Conservation (phyloP, 2,797 vertebrate genomes). For the Rhyacichthys aspro region DNA sequence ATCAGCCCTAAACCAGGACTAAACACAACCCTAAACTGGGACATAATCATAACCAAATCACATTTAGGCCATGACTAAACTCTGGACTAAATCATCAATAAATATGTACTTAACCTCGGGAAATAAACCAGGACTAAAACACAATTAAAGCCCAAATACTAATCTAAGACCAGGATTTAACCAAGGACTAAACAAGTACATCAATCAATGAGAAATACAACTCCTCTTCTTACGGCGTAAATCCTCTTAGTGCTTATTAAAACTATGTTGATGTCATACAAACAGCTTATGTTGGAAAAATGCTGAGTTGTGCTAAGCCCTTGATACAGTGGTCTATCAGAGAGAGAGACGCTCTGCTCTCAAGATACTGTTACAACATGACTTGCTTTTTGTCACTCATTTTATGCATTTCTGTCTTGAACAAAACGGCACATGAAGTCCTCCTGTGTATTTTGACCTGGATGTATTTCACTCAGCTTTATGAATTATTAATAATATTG, state of each 20-base stretch:
- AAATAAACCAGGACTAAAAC: background rate
- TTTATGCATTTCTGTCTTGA: background rate
- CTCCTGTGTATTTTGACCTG: background rate
- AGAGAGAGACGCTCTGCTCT: background rate
- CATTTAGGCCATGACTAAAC: background rate
- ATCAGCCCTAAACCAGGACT: too few species aligned
- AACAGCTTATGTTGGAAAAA: constrained; percentile 3
- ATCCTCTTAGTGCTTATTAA: background rate
- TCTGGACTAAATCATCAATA: background rate
- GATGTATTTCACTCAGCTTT: background rate
- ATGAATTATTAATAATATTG: background rate
- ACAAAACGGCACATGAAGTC: constrained; percentile 3
- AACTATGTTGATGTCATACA: constrained; percentile 3
- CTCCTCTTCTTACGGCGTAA: background rate
- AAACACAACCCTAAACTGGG: too few species aligned
- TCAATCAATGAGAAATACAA: too few species aligned
- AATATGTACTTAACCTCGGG: background rate
- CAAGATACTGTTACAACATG: constrained; percentile 9
- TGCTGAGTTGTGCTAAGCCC: constrained; percentile 4
- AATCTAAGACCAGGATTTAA: background rate
- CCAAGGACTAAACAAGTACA: background rate
- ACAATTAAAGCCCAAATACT: too few species aligned
- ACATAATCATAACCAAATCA: too few species aligned
- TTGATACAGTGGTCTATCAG: background rate
- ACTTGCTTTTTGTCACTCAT: background rate